Evolutionary conservation across 2,797 vertebrate species (phyloP).

Genomic region (Notolabrus celidotus): DNA sequence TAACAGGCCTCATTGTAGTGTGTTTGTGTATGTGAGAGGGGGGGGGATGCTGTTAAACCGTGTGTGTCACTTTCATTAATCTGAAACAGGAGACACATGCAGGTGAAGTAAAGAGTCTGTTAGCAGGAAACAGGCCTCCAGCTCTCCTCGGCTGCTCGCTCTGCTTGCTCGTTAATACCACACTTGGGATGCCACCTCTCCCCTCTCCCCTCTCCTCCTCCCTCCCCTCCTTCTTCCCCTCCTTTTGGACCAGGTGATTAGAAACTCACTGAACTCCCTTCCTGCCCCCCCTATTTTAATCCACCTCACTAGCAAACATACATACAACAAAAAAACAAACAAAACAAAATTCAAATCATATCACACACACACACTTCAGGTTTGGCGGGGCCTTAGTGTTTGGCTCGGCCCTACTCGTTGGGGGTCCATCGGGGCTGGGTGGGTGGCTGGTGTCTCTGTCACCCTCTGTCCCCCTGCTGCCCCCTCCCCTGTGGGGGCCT

Average conservation of each 20-base stretch:
- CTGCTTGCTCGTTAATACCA: constrained; percentile 65
- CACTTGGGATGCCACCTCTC: constrained; percentile 55
- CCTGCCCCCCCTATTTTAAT: no score
- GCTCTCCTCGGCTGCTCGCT: constrained; percentile 57
- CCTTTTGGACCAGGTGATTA: constrained; percentile 74
- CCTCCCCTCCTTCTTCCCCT: not conserved
- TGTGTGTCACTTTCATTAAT: constrained; percentile 31
- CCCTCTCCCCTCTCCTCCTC: constrained; percentile 2
- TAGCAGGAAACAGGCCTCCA: constrained; percentile 51
- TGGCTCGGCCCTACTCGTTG: no score
- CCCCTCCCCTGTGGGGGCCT: no score
- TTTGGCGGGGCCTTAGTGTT: no score
- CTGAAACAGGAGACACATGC: constrained; percentile 8
- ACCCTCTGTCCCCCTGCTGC: no score
- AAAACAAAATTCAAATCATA: no score
- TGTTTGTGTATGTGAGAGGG: no score
- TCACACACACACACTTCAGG: no score
- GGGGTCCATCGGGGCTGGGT: no score
- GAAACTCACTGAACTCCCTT: constrained; percentile 57
- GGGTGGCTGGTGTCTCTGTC: no score
- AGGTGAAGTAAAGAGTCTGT: not conserved
- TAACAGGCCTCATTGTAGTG: not conserved
- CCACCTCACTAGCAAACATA: no score
- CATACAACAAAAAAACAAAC: no score
- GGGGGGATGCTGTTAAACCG: not conserved